phyloP scores from a whole-genome alignment of 64 coral and sea anemone genomes.

The Actinia equina region DNA sequence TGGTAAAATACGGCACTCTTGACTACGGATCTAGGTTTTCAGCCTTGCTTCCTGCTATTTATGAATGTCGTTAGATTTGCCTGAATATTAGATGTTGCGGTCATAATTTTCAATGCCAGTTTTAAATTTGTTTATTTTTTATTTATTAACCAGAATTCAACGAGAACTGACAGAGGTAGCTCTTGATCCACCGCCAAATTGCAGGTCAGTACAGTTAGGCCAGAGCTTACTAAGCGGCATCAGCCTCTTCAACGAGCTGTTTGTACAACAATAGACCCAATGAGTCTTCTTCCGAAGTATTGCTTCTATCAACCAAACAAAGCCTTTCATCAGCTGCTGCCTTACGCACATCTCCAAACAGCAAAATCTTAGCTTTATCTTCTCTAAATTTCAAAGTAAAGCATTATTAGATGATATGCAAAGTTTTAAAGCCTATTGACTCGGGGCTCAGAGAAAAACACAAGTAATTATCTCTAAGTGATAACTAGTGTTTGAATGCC shows the following conservation, averaged over 20 bases:
- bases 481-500: conserved; percentile 18
- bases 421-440: background rate
- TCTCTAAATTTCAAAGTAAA: background rate
- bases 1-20: background rate
- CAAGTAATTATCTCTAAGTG: conserved; percentile 25
- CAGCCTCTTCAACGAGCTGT: conserved; percentile 15
- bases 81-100: conserved; percentile 14
- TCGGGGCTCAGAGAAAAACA: background rate
- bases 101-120: conserved; percentile 4
- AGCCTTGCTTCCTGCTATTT: conserved; percentile 6
- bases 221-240: conserved; percentile 1
- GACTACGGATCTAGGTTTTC: background rate
- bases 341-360: background rate
- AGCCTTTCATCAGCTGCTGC: background rate
- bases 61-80: background rate
- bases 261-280: conserved; percentile 3
- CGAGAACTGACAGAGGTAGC: conserved; percentile 76
- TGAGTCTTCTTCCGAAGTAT: conserved; percentile 11
- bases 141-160: conserved; percentile 61
- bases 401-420: background rate
- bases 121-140: conserved; percentile 23
- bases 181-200: conserved; percentile 85
- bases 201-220: conserved; percentile 60
- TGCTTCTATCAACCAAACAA: conserved; percentile 2
- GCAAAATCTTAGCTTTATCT: background rate